Evolutionary conservation across 2,797 vertebrate species (phyloP), one percentile per base, ranked within the genome.

Genomic region (Champsocephalus esox): DNA sequence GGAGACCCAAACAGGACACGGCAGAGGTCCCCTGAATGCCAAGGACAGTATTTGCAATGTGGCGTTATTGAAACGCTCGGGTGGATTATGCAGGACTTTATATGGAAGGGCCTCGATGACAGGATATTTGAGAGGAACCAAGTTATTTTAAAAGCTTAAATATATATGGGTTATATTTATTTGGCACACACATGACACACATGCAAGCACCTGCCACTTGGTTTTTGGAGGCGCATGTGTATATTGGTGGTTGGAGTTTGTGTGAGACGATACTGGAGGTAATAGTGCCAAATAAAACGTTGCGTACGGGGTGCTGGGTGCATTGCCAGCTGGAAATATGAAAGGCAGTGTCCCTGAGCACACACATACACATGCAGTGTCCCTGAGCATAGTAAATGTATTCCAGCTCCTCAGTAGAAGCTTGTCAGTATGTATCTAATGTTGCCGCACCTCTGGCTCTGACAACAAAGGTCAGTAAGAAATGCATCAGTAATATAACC

Each of bases 1-100:
- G 21, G 74, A 90, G 91, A 91, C 89, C 87, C 87, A 83, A 91
- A 90, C 80, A 86, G 84, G 86, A 88, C 90, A 85, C 81, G 67
- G 74, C 89, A 87, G 93, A 94, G 93, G 94, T 94, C 93, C 87
- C 82, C 81, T 82, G 83, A 91, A 93, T 94, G 93, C 94, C 92
- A 95, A 95, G 93, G 93, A 94, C 89, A 80, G 73, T 79, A 83
- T 91, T 83, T 64, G 77, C 77, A 76, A 66, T 51, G 84, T 73
- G 77, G 57, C 38, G 17, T 75, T 69, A 77, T 63, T 80, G 83
- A 86, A 84, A 84, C 58, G 64, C 83, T 80, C 2, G 62, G 66
- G 57, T 80, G 70, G 79, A 87, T 87, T 65, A 77, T 70, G 55
- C 50, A 16, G 73, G 60, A 77, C 65, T 69, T 86, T 48, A 68